phyloP scores from a whole-genome alignment of 2,888 invertebrate species.

The Graphium colonna region DNA sequence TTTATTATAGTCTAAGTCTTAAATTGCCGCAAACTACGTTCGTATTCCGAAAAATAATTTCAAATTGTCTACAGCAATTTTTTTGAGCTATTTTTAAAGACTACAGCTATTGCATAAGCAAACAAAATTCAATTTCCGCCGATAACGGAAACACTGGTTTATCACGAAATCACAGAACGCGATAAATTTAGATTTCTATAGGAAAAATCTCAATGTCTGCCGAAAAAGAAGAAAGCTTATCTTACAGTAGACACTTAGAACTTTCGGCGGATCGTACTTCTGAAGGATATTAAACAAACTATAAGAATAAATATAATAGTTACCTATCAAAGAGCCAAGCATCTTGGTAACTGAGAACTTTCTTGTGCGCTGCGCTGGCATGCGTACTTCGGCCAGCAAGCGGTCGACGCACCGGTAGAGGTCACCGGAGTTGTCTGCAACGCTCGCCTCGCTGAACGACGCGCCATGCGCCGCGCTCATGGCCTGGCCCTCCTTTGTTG shows the following conservation, averaged over 20 bases:
- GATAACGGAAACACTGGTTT: too few relatives aligned
- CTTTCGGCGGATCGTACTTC: not conserved
- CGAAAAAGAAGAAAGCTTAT: not conserved
- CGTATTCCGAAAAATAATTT: too few relatives aligned
- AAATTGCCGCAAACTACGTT: too few relatives aligned
- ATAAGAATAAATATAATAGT: too few relatives aligned
- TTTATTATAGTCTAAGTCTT: too few relatives aligned
- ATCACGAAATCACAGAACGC: too few relatives aligned
- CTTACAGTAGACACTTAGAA: not conserved
- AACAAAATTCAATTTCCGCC: too few relatives aligned
- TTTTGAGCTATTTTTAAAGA: too few relatives aligned
- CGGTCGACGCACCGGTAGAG: constrained; percentile 87
- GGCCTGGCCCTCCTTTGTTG: constrained; percentile 85
- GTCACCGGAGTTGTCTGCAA: constrained; percentile 87
- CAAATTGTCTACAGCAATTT: too few relatives aligned
- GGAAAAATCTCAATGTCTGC: not conserved
- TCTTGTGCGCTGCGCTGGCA: constrained; percentile 81
- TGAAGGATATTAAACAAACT: too few relatives aligned
- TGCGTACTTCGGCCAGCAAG: constrained; percentile 83
- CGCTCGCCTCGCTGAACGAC: constrained; percentile 90
- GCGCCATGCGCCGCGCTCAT: constrained; percentile 84
- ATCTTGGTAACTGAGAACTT: constrained; percentile 90
- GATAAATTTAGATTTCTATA: constrained; percentile 1
- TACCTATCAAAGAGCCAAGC: constrained; percentile 87
- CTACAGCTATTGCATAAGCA: not conserved